A percentile compares a stretch with the other conserved stretches of the same genome.
phyloP scores from a whole-genome alignment of 2,797 vertebrate genomes.

The Betta splendens region DNA sequence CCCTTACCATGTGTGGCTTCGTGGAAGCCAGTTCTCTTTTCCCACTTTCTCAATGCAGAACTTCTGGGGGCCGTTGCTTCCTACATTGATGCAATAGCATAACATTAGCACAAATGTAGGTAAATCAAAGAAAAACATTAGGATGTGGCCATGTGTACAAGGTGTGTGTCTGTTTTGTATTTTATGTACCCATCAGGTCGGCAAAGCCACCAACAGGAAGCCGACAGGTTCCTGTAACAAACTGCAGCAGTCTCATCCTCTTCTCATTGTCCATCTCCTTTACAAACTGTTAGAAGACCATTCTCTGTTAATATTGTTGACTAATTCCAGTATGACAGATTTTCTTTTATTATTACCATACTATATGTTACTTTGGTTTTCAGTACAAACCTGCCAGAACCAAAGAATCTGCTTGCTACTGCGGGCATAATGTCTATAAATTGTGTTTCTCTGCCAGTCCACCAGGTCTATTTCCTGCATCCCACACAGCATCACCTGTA shows the following conservation, averaged over 20 bases:
- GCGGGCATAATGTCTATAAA: slow-evolving; percentile 96
- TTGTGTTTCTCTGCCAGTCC: slow-evolving; percentile 97
- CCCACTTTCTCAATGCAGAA: slow-evolving; percentile 99
- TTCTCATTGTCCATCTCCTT: slow-evolving; percentile 99
- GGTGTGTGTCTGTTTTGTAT: neutral
- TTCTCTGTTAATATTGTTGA: neutral
- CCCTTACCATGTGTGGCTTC: slow-evolving; percentile 98
- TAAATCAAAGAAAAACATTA: neutral
- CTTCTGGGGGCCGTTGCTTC: slow-evolving; percentile 98
- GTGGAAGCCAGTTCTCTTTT: slow-evolving; percentile 98
- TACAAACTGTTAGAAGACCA: slow-evolving; percentile 84
- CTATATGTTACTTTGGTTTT: neutral
- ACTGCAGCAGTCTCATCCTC: slow-evolving; percentile 94
- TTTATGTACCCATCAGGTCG: slow-evolving; percentile 91
- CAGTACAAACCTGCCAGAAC: slow-evolving; percentile 94
- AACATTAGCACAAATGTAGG: neutral
- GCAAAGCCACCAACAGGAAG: slow-evolving; percentile 95
- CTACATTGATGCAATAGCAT: slow-evolving; percentile 70
- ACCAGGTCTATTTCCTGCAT: slow-evolving; percentile 98
- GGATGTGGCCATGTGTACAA: neutral
- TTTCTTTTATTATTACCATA: neutral
- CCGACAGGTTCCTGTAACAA: slow-evolving; percentile 97
- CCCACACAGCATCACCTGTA: slow-evolving; percentile 97
- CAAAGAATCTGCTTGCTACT: slow-evolving; percentile 99
- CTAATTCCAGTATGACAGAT: neutral